phyloP scores from a whole-genome alignment of 2,113 vertebrate species.

The Amphiprion ocellaris region DNA sequence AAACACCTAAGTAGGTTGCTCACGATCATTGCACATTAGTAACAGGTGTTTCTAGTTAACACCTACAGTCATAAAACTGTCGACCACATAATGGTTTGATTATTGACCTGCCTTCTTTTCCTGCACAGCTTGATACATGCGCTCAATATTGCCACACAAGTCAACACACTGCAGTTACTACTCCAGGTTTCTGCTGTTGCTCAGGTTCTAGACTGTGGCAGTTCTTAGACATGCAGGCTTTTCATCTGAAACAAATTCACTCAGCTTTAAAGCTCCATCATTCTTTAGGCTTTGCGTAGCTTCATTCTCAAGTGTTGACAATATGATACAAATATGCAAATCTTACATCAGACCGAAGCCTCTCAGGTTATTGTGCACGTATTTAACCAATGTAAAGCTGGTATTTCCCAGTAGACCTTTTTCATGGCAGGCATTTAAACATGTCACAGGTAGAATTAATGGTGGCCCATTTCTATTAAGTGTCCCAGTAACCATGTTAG shows the following conservation, averaged over 20 bases:
- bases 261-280: conserved; percentile 17
- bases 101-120: conserved; percentile 37
- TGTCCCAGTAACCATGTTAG: conserved; percentile 6
- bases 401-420: conserved; percentile 16
- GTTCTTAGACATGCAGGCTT: conserved; percentile 13
- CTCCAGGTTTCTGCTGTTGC: conserved; percentile 15
- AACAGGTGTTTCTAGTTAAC: conserved; percentile 63
- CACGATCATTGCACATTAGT: conserved; percentile 56
- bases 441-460: conserved; percentile 21
- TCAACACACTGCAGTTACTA: conserved; percentile 10
- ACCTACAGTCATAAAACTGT: conserved; percentile 61
- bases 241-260: conserved; percentile 35
- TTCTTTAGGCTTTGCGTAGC: not conserved
- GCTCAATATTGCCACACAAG: not conserved
- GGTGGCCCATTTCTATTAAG: conserved; percentile 4
- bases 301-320: conserved; percentile 19
- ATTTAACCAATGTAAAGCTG: conserved; percentile 21
- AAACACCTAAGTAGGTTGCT: conserved; percentile 51
- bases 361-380: conserved; percentile 30
- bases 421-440: conserved; percentile 4
- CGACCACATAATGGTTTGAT: conserved; percentile 54
- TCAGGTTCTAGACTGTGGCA: conserved; percentile 2
- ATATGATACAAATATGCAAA: conserved; percentile 32
- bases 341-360: conserved; percentile 31
- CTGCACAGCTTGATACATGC: conserved; percentile 24